phyloP scores from a whole-genome alignment of 1,140 invertebrate genomes.

The Papilio polyxenes region DNA sequence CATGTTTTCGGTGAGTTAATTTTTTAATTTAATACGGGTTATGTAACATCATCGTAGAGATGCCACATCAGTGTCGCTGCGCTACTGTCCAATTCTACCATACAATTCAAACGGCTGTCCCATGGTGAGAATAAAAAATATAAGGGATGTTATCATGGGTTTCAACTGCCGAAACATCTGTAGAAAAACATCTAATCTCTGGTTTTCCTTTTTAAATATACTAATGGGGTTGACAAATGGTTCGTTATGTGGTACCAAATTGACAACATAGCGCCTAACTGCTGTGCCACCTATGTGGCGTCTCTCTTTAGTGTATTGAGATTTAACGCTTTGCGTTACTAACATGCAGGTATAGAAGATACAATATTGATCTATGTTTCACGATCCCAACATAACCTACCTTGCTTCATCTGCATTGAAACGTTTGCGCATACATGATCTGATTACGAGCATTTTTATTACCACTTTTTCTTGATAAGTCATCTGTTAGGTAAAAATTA shows the following conservation, averaged over 20 bases:
- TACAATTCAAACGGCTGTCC: background rate
- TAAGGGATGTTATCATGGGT: background rate
- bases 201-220: no score
- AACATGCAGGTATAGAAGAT: background rate
- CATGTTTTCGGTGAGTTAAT: constrained; percentile 44
- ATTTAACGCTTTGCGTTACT: background rate
- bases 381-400: background rate
- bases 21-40: constrained; percentile 9
- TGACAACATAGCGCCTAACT: background rate
- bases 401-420: background rate
- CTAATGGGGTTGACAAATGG: background rate
- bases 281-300: background rate
- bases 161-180: background rate
- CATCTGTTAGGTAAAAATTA: background rate
- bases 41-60: background rate
- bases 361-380: background rate
- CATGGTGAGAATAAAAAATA: background rate
- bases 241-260: background rate
- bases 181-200: no score
- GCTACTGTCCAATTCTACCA: no score
- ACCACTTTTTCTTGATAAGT: background rate
- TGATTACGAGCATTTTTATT: no score
- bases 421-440: no score
- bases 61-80: background rate
- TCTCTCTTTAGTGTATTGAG: background rate